These are phyloP conservation scores for Sardinella longiceps DNA, from an alignment of 2,797 vertebrate species.

Conservation along the genomic window DNA sequence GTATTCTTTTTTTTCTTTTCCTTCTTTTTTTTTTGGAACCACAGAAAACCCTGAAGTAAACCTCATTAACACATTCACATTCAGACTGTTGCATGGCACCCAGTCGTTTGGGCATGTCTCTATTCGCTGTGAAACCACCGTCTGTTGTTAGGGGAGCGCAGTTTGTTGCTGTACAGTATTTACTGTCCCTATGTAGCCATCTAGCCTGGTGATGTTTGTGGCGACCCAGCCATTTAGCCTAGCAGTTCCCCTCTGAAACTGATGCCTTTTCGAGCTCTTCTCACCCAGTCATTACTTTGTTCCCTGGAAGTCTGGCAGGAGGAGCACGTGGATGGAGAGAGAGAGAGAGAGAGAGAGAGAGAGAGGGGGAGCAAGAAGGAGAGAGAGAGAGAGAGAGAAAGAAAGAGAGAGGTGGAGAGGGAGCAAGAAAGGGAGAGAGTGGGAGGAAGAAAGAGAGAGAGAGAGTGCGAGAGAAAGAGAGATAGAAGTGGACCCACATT, in stretches of 20 bases:
- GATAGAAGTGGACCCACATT: background rate
- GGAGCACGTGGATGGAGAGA: background rate
- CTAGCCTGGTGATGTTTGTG: background rate
- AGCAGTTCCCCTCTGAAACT: background rate
- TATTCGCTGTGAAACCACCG: conserved; percentile 1
- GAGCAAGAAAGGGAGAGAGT: too few species aligned
- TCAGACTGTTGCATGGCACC: background rate
- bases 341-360: background rate
- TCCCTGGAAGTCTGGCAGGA: conserved; percentile 6
- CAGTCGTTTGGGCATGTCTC: background rate
- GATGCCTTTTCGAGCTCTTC: background rate
- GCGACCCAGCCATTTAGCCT: background rate
- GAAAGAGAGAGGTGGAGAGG: background rate
- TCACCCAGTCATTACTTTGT: conserved; percentile 17
- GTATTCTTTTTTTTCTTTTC: too few species aligned
- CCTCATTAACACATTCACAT: background rate
- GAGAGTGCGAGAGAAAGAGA: too few species aligned
- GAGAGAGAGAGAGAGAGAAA: background rate
- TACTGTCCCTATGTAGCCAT: background rate
- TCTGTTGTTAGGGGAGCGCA: background rate
- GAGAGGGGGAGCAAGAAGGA: background rate
- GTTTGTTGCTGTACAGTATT: background rate
- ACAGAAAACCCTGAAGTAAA: background rate
- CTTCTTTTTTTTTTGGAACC: too few species aligned
- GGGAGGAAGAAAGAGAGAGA: background rate